These are phyloP conservation scores for Sycon ciliatum DNA, from an alignment of 37 sponge, comb jelly and placozoan genomes.

Conservation along the genomic window DNA sequence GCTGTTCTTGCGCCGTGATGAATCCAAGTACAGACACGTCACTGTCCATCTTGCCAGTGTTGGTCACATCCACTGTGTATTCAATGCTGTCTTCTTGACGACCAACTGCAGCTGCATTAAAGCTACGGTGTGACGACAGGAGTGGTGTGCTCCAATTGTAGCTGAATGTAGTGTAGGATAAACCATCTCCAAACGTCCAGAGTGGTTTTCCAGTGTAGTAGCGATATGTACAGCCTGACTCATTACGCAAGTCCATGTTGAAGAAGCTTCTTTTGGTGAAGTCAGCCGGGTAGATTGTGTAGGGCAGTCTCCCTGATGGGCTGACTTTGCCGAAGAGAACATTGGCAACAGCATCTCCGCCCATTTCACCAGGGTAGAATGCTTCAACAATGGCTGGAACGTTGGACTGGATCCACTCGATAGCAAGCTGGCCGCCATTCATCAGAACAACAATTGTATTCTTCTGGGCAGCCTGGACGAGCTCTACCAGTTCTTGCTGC, in stretches of 20 bases:
- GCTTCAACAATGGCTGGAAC: constrained; percentile 38
- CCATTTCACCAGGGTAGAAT: constrained; percentile 66
- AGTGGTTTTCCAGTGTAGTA: constrained; percentile 60
- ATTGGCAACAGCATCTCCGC: constrained; percentile 58
- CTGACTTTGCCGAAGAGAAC: constrained; percentile 52
- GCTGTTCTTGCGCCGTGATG: constrained; percentile 32
- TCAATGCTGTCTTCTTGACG: constrained; percentile 1
- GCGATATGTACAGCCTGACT: constrained; percentile 51
- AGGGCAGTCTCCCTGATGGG: constrained; percentile 65
- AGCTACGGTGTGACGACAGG: neutral
- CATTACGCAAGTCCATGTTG: constrained; percentile 52
- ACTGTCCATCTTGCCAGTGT: constrained; percentile 45
- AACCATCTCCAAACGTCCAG: constrained; percentile 54
- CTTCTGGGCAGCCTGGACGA: constrained; percentile 10
- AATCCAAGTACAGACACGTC: constrained; percentile 42
- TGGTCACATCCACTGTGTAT: constrained; percentile 55
- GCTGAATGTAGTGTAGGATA: constrained; percentile 51
- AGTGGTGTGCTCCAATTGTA: constrained; percentile 51
- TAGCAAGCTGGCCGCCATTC: constrained; percentile 65
- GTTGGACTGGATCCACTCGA: constrained; percentile 30
- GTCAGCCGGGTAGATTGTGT: constrained; percentile 56
- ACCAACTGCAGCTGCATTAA: neutral
- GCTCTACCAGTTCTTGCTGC: constrained; percentile 44
- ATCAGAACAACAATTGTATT: constrained; percentile 48
- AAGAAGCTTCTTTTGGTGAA: constrained; percentile 47